phyloP scores from a whole-genome alignment of 2,113 vertebrate genomes.

The Trinectes maculatus region DNA sequence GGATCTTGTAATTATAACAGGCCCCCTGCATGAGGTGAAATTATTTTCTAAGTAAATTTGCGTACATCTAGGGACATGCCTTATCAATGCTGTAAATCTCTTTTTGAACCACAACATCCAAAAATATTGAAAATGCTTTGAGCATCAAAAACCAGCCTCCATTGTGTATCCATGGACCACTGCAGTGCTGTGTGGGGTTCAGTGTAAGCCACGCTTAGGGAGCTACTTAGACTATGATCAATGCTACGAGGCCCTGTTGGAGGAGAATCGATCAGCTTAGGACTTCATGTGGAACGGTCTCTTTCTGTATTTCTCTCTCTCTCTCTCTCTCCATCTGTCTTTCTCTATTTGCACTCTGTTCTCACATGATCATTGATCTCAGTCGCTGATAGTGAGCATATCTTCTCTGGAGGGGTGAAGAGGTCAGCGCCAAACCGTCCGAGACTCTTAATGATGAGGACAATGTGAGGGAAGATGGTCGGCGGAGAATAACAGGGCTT shows the following conservation, averaged over 20 bases:
- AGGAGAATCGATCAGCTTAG: conserved; percentile 76
- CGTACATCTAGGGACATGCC: conserved; percentile 2
- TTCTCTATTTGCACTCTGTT: conserved; percentile 49
- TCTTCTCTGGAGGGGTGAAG: conserved; percentile 34
- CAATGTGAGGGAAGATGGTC: neutral
- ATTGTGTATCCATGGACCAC: conserved; percentile 40
- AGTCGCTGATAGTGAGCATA: conserved; percentile 42
- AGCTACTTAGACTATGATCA: conserved; percentile 77
- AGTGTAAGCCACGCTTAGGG: conserved; percentile 62
- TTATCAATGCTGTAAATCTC: conserved; percentile 1
- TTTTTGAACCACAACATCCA: conserved; percentile 19
- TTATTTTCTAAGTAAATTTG: conserved; percentile 38
- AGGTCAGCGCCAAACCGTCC: conserved; percentile 41
- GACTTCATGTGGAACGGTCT: conserved; percentile 68
- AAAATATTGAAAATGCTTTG: neutral
- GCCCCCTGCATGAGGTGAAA: conserved; percentile 18
- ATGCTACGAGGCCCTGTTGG: conserved; percentile 74
- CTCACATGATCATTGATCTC: conserved; percentile 62
- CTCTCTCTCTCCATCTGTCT: conserved; percentile 39
- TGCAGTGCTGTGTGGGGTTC: conserved; percentile 56
- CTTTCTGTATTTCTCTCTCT: conserved; percentile 51
- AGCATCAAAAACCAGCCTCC: conserved; percentile 14
- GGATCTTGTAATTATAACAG: conserved; percentile 24
- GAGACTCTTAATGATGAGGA: conserved; percentile 53
- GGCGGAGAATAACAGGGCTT: conserved; percentile 15